Base-by-base conservation (phyloP, 2,888 invertebrate genomes). In the Euphydryas editha region DNA sequence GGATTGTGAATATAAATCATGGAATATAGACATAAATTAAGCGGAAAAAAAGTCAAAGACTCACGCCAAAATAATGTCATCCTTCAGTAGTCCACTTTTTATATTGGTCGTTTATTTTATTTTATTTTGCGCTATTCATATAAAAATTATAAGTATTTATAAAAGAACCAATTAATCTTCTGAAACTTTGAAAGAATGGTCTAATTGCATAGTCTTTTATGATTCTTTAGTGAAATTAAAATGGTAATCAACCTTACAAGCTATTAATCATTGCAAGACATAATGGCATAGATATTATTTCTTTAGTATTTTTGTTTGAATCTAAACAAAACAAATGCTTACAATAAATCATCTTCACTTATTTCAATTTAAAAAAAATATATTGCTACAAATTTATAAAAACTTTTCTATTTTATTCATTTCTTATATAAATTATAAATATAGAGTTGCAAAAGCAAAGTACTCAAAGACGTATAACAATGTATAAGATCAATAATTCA, bases 291-390 rank as follows among this genome's bases (percentile, higher is more conserved):
- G 13, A 24, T 20, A 15, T 49, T 51, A 24, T 51, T 24, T 20
- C 15, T 21, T 6, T 3, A 11, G 13, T 11, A 49, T 51, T n/a
- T 15, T 24, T 51, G 7, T 24, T 51, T 51, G 7, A n/a, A 51
- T 51, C 21, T 20, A 2, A 20, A 20, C 20, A 7, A 39, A n/a
- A 15, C 21, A 51, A 51, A 24, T 24, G 49, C 1, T 24, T 51
- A 13, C 49, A 51, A 51, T 51, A 21, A 51, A 51, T 51, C 49
- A 51, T 51, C 21, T 24, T 24, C 49, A 46, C 7, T 46, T 21
- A 15, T 51, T 24, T 20, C 49, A 24, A n/a, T 24, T n/a, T n/a
- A n/a, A 46, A 46, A 18, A 46, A 46, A 46, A 17, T 18, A 17
- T 46, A 17, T 17, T 46, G 18, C 17, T 46, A 17, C 18, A 7